phyloP scores from a whole-genome alignment of 2,113 vertebrate species.

The Notiomystis cincta region DNA sequence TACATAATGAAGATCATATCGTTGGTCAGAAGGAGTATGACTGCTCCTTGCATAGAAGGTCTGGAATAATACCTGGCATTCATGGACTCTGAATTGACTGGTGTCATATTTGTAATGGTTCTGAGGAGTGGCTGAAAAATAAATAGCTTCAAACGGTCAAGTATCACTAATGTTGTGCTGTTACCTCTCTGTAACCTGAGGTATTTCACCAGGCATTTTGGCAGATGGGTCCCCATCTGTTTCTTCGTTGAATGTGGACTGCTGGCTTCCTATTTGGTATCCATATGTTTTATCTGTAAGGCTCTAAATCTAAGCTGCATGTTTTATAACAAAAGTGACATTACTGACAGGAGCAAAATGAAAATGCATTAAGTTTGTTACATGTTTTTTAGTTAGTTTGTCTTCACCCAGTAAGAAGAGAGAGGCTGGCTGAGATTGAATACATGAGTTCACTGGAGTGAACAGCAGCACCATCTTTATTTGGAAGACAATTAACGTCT shows the following conservation, averaged over 20 bases:
- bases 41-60: not conserved
- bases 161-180: not conserved
- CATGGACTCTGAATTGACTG: not conserved
- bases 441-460: not conserved
- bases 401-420: not conserved
- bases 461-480: not conserved
- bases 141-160: not conserved
- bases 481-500: not conserved
- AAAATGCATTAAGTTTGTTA: constrained; percentile 18
- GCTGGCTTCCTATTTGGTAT: constrained; percentile 35
- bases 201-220: constrained; percentile 50
- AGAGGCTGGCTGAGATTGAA: not conserved
- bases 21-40: not conserved
- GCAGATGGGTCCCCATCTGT: constrained; percentile 55
- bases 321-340: constrained; percentile 53
- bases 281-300: constrained; percentile 57
- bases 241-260: not conserved
- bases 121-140: not conserved
- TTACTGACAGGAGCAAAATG: constrained; percentile 51
- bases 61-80: not conserved
- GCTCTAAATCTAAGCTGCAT: constrained; percentile 15
- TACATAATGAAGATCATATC: not conserved
- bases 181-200: constrained; percentile 45
- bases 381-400: not conserved
- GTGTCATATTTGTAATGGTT: not conserved